Conservation (phyloP, 2,888 invertebrate genomes). For the Calliphora vomitoria region DNA sequence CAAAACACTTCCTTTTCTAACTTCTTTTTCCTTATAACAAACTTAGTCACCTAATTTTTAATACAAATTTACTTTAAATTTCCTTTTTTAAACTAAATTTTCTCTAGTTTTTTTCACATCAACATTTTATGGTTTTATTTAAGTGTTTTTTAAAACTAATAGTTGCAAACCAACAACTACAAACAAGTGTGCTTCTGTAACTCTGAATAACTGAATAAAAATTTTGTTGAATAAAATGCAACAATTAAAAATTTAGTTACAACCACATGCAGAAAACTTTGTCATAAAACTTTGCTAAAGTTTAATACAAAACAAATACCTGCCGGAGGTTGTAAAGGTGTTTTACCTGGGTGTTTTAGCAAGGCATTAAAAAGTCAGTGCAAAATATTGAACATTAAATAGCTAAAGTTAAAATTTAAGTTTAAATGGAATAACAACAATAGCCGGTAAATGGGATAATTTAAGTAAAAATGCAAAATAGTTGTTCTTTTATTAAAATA, state of each 20-base stretch:
- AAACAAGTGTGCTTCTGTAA: not conserved
- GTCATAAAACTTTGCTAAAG: slow-evolving; percentile 22
- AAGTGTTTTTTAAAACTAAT: slow-evolving; percentile 22
- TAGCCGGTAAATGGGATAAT: no score
- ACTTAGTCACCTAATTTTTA: not conserved
- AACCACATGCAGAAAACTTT: slow-evolving; percentile 49
- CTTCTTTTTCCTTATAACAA: not conserved
- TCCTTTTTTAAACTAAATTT: not conserved
- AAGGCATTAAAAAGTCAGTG: not conserved
- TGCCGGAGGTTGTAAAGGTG: not conserved
- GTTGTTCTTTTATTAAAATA: no score
- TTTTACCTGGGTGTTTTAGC: not conserved
- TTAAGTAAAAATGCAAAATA: no score
- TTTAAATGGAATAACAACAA: no score
- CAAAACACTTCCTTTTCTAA: not conserved
- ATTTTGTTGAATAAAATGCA: slow-evolving; percentile 10
- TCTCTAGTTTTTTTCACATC: not conserved
- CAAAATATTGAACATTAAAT: not conserved
- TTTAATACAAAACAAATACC: not conserved
- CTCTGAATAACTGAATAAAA: not conserved
- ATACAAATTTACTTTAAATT: not conserved
- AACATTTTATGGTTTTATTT: slow-evolving; percentile 25
- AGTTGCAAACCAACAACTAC: not conserved
- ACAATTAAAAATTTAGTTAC: slow-evolving; percentile 47
- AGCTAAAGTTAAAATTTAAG: no score